phyloP scores from a whole-genome alignment of 2,113 vertebrate species.

The Cottus gobio region DNA sequence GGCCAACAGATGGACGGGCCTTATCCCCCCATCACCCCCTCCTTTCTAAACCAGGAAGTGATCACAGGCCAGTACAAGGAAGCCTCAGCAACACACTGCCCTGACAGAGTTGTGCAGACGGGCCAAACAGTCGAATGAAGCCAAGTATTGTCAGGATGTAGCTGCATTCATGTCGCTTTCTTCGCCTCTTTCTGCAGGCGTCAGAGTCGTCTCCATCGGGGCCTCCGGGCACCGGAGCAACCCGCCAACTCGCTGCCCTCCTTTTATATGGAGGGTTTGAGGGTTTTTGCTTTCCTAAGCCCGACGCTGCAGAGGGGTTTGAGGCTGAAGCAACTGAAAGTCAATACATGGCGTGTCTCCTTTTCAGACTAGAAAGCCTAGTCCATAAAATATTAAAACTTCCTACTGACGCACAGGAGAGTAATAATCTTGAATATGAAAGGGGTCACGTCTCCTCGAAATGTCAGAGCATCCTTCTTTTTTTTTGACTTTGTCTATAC shows the following conservation, averaged over 20 bases:
- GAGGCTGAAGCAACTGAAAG: not conserved
- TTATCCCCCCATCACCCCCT: conserved; percentile 21
- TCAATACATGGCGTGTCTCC: not conserved
- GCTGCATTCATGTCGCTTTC: conserved; percentile 24
- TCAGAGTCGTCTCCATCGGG: conserved; percentile 33
- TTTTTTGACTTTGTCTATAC: not conserved
- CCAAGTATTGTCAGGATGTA: conserved; percentile 34
- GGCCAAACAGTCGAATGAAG: conserved; percentile 23
- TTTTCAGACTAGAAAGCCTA: not conserved
- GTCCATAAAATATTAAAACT: conserved; percentile 15
- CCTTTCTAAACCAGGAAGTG: conserved; percentile 41
- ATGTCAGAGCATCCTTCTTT: conserved; percentile 11
- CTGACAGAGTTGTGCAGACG: conserved; percentile 11
- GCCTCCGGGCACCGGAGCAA: conserved; percentile 55
- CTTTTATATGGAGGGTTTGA: conserved; percentile 53
- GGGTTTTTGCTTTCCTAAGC: conserved; percentile 10
- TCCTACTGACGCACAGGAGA: conserved; percentile 18
- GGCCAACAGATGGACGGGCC: conserved; percentile 54
- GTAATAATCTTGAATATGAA: conserved; percentile 28
- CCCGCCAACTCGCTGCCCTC: conserved; percentile 73
- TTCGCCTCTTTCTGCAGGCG: conserved; percentile 24
- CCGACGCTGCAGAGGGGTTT: not conserved
- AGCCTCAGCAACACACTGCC: conserved; percentile 17
- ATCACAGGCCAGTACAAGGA: conserved; percentile 38
- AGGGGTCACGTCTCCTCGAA: conserved; percentile 4